Evolutionary conservation across 2,113 vertebrate genomes (phyloP), one percentile per base, ranked within the genome.

Genomic region (Hydrochoerus hydrochaeris): DNA sequence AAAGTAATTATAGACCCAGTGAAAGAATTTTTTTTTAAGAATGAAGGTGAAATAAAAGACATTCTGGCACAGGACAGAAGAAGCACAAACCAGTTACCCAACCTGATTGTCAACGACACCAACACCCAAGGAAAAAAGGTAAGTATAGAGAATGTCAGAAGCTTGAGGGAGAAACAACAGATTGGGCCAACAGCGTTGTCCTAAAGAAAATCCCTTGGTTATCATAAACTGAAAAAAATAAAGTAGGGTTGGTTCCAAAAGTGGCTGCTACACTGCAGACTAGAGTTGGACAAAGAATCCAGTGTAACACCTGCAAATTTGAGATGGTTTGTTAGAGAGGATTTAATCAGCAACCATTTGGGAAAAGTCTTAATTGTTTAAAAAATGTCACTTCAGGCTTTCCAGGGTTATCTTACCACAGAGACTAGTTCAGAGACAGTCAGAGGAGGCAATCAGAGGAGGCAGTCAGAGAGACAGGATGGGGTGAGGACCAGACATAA

Each of bases 11-110:
- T 44, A 62, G 46, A 6, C 1, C 32, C 26, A 62, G 13, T 38
- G 5, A 65, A 82, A 95, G 65, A 3, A 5, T 32, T 92, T 92
- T 62, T 82, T 22, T 49, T 49, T 12, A 82, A 73, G 88, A 93
- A n/a, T 78, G n/a, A 86, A 63, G 13, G 54, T 62, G 49, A 77
- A 73, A 49, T 49, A 38, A 60, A 73, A 82, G 13, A 26, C 26
- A 82, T 57, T 90, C 22, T 80, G 62, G 69, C n/a, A 73, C 24
- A 8, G 19, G n/a, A 73, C 20, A 73, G 69, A 20, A 73, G n/a
- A 73, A 3, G n/a, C 20, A 24, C 20, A n/a, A 73, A 11, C n/a
- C 20, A 41, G 6, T 38, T 20, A 73, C 19, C 16, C 19, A 73
- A 10, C 19, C n/a, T 73, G 19, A 24, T 11, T 24, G 69, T 22